These are phyloP conservation scores for Callorhinus ursinus DNA, from an alignment of 2,113 vertebrate genomes.

Conservation along the genomic window DNA sequence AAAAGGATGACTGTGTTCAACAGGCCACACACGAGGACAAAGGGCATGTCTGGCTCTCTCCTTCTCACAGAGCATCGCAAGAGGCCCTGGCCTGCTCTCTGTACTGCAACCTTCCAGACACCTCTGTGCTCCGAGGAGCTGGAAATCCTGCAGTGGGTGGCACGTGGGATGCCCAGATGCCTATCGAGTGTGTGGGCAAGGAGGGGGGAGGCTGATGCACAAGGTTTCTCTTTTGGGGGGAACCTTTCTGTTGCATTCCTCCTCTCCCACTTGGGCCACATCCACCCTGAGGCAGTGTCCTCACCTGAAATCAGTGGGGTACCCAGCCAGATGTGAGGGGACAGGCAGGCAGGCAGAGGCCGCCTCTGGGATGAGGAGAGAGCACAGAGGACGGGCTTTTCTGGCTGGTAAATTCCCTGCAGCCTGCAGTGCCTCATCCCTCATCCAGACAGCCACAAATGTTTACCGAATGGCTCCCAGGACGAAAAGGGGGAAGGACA, in stretches of 20 bases:
- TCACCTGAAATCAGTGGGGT: neutral
- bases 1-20: neutral
- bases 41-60: neutral
- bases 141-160: neutral
- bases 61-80: neutral
- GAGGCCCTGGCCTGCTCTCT: neutral
- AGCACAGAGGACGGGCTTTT: fast-evolving
- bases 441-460: neutral
- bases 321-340: neutral
- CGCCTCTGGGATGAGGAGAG: neutral
- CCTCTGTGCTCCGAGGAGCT: neutral
- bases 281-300: neutral
- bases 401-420: neutral
- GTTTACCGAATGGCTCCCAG: neutral
- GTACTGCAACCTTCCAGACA: neutral
- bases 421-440: neutral
- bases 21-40: neutral
- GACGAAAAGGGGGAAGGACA: neutral
- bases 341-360: neutral
- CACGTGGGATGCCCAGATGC: neutral
- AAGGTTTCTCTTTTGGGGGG: neutral
- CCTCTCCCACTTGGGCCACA: neutral
- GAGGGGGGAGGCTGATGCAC: neutral
- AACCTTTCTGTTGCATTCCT: neutral
- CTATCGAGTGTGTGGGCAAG: neutral